Evolutionary conservation across 2,888 invertebrate genomes (phyloP).

Genomic region (Eupithecia tripunctaria): DNA sequence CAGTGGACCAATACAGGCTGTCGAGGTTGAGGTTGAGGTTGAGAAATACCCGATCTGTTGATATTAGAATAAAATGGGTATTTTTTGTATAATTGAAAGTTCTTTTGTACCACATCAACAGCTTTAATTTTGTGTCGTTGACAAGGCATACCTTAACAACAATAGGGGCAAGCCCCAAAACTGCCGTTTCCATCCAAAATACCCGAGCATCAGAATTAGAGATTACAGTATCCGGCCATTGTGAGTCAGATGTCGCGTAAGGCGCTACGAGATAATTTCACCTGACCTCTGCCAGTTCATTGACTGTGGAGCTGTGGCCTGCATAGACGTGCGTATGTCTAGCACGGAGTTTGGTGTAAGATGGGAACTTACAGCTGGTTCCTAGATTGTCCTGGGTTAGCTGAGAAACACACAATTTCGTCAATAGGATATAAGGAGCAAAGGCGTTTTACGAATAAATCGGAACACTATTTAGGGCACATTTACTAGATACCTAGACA

Average conservation of each 20-base stretch:
- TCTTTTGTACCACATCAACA: neutral
- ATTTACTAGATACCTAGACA: too few relatives aligned
- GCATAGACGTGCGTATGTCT: conserved; percentile 82
- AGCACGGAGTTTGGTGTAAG: conserved; percentile 53
- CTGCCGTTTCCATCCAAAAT: conserved; percentile 55
- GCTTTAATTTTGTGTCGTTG: neutral
- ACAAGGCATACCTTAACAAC: conserved; percentile 5
- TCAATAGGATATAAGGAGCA: too few relatives aligned
- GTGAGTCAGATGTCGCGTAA: conserved; percentile 79
- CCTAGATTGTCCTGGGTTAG: neutral
- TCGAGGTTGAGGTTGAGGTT: too few relatives aligned
- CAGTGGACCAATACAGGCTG: too few relatives aligned
- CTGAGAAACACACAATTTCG: too few relatives aligned
- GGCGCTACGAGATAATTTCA: conserved; percentile 81
- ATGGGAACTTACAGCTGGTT: conserved; percentile 17
- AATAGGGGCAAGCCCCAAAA: conserved; percentile 21
- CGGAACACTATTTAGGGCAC: too few relatives aligned
- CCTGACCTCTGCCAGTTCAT: conserved; percentile 83
- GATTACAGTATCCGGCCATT: conserved; percentile 76
- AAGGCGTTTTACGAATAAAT: too few relatives aligned
- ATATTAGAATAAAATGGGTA: neutral
- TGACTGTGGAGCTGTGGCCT: conserved; percentile 71
- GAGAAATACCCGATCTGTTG: too few relatives aligned
- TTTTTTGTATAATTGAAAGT: neutral
- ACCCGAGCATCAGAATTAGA: conserved; percentile 58